Evolutionary conservation across 2,797 vertebrate species (phyloP).

Genomic region (Neosalanx taihuensis): DNA sequence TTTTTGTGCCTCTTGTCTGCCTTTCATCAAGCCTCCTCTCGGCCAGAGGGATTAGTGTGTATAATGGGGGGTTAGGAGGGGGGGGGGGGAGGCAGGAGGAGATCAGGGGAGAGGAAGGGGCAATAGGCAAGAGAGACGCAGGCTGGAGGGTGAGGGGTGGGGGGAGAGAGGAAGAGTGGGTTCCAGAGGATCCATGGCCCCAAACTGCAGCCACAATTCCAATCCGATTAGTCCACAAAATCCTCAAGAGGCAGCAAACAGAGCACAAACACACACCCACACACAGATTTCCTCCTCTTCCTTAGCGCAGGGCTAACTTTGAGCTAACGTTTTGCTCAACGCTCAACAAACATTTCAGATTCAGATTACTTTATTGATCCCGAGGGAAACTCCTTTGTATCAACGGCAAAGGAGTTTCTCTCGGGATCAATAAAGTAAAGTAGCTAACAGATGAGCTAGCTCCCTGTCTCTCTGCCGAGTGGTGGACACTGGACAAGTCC

Average conservation of each 20-base stretch:
- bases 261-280: constrained; percentile 37
- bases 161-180: not conserved
- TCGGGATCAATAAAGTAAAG: no score
- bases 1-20: constrained; percentile 23
- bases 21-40: constrained; percentile 31
- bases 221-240: constrained; percentile 76
- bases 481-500: no score
- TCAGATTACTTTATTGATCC: no score
- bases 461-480: no score
- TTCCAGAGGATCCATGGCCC: constrained; percentile 37
- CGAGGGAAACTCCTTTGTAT: no score
- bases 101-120: not conserved
- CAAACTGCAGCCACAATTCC: constrained; percentile 57
- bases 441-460: no score
- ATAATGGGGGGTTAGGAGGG: constrained; percentile 43
- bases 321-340: not conserved
- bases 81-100: constrained; percentile 6
- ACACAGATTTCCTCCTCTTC: no score
- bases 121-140: no score
- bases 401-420: no score
- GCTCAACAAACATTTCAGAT: no score
- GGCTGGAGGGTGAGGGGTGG: no score
- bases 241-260: constrained; percentile 55
- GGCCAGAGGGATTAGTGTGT: constrained; percentile 58
- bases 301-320: not conserved